Base-by-base conservation (phyloP, 1,140 invertebrate species). In the Drosophila parvula region DNA sequence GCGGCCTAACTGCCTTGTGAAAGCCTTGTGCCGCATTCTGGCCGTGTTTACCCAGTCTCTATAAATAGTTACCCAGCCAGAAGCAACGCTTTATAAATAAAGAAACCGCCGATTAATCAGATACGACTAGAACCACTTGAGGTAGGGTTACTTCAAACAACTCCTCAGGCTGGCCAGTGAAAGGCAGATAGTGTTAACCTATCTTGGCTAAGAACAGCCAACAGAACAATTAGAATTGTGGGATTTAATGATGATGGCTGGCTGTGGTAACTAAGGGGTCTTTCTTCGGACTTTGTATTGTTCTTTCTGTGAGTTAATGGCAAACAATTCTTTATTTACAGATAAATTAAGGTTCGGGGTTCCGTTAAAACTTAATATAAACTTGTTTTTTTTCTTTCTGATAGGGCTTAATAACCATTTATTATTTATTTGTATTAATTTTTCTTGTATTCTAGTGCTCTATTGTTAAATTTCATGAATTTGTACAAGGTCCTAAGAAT, bases 21-120 rank as follows among this genome's bases (percentile, higher is more conserved):
- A 85, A 86, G 81, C 68, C 70, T n/a, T n/a, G n/a, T 47, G 44
- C 43, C 78, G 57, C 70, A 78, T 76, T 74, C 30, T 77, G 74
- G 41, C 57, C 65, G 45, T 70, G 65, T 76, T 83, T 70, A 55
- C 60, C 34, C n/a, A 58, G 59, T 40, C 53, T 68, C 78, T 85
- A 81, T 68, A 86, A 81, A 86, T 85, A 85, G 65, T 45, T 48
- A 22, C 44, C 18, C 38, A 14, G 16, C 45, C 1, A 45, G 44
- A 58, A 68, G 44, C 82, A 56, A 59, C 44, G 69, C 62, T 78
- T 78, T 70, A 78, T 70, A 85, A 81, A 77, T 57, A 78, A 78
- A 78, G 40, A 78, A 68, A 59, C 61, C 71, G 45, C 27, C 62
- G 58, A 86, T 76, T 79, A 76, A 68, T 40, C 55, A 76, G 74